phyloP scores from a whole-genome alignment of 2,113 vertebrate genomes.

The Malurus alboscapulatus region DNA sequence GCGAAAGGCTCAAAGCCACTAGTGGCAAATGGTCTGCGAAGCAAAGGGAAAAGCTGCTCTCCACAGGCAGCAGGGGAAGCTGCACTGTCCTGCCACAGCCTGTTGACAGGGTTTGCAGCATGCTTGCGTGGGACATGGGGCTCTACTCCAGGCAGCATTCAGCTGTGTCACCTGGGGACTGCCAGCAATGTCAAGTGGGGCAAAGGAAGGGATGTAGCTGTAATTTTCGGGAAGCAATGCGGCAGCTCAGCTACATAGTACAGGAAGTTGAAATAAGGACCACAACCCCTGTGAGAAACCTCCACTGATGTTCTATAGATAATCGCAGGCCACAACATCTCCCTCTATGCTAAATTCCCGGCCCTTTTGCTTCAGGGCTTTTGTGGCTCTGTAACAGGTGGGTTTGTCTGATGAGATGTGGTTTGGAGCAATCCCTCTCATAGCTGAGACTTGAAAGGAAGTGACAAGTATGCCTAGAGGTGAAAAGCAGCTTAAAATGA shows the following conservation, averaged over 20 bases:
- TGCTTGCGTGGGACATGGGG: rapidly evolving
- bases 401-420: background rate
- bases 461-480: background rate
- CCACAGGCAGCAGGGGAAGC: background rate
- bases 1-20: background rate
- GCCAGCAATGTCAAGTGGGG: background rate
- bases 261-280: background rate
- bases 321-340: background rate
- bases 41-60: background rate
- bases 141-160: background rate
- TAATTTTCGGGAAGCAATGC: background rate
- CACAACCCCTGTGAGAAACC: background rate
- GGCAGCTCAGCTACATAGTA: background rate
- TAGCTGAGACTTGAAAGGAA: background rate
- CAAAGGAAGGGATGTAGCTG: background rate
- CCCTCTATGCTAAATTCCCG: background rate
- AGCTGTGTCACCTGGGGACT: background rate
- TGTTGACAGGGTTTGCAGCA: rapidly evolving
- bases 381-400: background rate
- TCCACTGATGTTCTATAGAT: background rate
- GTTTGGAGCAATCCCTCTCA: background rate
- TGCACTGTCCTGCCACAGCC: background rate
- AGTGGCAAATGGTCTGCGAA: background rate
- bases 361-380: background rate
- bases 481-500: background rate